Evolutionary conservation across 2,113 vertebrate species (phyloP), one percentile per base, ranked within the genome.

Genomic region (Falco punctatus): DNA sequence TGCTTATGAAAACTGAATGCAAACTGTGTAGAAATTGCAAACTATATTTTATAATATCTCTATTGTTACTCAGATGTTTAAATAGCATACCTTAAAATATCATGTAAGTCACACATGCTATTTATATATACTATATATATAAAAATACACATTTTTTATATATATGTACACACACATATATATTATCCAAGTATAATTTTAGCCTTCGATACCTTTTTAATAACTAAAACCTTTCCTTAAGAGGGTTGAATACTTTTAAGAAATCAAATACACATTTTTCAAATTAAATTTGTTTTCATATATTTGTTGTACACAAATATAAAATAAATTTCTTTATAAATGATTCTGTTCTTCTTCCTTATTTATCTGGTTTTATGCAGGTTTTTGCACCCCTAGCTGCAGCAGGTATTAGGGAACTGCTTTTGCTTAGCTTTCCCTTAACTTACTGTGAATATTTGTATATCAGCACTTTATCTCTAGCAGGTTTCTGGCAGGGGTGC

Each of bases 261-360:
- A 97, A 96, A 96, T 88, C 18, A 23, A 86, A 78, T 95, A 87
- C 94, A 95, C 84, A 79, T 96, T 97, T 98, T 98, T 97, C 96
- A 97, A 93, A 92, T 90, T 52, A 86, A 94, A 97, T 92, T 62
- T 79, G 64, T 97, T 98, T 98, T 98, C 96, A 89, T 97, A 98
- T 98, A 95, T 97, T 97, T 98, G 94, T 98, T 97, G 96, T 97
- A 98, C 97, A 92, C 94, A 96, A 96, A 96, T 97, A 97, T 71
- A 80, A 95, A 98, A 98, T 98, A 98, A 98, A 97, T 95, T 94
- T 94, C 97, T 98, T 98, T 98, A 94, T 98, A 96, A 96, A 97
- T 96, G 96, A n/a, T 74, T 90, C 42, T 81, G 51, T 83, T 96
- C 71, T 90, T 27, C 70, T 86, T 96, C 66, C 42, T 92, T 79